Percentiles rank a stretch among this genome's conserved stretches.
Conservation (phyloP, 2,888 invertebrate species). For the Pantelozetes paolii region DNA sequence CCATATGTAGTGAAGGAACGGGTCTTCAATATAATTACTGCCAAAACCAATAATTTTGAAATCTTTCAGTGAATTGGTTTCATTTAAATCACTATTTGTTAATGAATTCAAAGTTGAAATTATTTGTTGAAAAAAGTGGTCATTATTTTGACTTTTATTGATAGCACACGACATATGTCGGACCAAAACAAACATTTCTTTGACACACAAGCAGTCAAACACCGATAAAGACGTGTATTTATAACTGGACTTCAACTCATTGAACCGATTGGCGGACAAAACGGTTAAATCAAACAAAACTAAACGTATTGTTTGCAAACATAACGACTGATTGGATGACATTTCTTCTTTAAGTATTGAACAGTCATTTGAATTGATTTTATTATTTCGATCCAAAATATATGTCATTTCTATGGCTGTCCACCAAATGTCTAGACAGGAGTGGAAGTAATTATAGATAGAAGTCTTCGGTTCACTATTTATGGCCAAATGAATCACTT, state of each 20-base stretch:
- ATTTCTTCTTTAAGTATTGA: conserved; percentile 28
- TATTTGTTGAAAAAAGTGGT: neutral
- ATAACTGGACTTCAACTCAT: neutral
- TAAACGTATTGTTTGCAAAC: conserved; percentile 17
- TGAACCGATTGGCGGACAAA: conserved; percentile 21
- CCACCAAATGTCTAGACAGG: conserved; percentile 40
- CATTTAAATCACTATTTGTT: neutral
- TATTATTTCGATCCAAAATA: conserved; percentile 11
- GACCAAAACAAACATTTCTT: conserved; percentile 26
- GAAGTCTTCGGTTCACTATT: conserved; percentile 3
- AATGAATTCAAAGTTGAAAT: conserved; percentile 24
- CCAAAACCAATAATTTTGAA: neutral
- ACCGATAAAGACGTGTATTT: neutral
- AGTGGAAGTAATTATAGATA: conserved; percentile 38
- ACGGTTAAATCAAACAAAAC: conserved; percentile 34
- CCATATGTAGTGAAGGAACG: conserved; percentile 22
- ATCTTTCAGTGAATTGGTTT: neutral
- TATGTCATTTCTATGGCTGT: conserved; percentile 36
- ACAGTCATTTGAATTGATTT: conserved; percentile 25
- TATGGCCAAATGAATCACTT: neutral
- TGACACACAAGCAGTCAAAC: conserved; percentile 16
- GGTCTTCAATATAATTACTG: neutral
- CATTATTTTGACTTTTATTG: neutral
- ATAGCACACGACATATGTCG: neutral
- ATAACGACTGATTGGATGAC: neutral